Percentiles rank a stretch among this genome's conserved stretches.
phyloP scores from a whole-genome alignment of 2,888 invertebrate species.

The Drosophila pseudotalamancana region DNA sequence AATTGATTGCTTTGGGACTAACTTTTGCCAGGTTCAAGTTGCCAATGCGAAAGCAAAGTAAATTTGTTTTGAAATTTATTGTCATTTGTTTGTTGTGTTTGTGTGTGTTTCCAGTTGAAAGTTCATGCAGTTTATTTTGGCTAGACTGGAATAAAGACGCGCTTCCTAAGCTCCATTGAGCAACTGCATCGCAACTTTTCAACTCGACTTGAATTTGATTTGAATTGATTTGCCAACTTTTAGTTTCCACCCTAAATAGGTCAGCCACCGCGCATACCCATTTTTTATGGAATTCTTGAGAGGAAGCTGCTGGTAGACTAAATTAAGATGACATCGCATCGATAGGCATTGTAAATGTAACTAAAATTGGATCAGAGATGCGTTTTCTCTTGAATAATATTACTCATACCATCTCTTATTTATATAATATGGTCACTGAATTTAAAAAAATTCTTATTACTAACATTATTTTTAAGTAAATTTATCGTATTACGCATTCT shows the following conservation, averaged over 20 bases:
- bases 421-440: no score
- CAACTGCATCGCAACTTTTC: conserved; percentile 39
- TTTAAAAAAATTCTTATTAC: no score
- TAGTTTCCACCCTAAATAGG: conserved; percentile 39
- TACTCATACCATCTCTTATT: no score
- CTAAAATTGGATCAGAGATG: neutral
- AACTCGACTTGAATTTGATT: conserved; percentile 35
- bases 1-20: conserved; percentile 59
- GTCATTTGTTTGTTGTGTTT: conserved; percentile 21
- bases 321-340: conserved; percentile 38
- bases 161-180: conserved; percentile 40
- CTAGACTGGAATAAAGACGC: conserved; percentile 43
- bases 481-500: no score
- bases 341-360: conserved; percentile 14
- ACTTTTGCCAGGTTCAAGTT: conserved; percentile 50
- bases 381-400: no score
- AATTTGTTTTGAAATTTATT: conserved; percentile 63
- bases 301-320: conserved; percentile 20
- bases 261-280: conserved; percentile 32
- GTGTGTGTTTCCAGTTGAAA: conserved; percentile 37
- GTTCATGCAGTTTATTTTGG: conserved; percentile 44
- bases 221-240: conserved; percentile 38
- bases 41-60: conserved; percentile 32
- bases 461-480: no score
- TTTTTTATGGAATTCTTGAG: conserved; percentile 41